Percentiles rank a stretch among this genome's conserved stretches.
Evolutionary conservation across 1,140 invertebrate species (phyloP).

Genomic region (Phocides pigmalion): DNA sequence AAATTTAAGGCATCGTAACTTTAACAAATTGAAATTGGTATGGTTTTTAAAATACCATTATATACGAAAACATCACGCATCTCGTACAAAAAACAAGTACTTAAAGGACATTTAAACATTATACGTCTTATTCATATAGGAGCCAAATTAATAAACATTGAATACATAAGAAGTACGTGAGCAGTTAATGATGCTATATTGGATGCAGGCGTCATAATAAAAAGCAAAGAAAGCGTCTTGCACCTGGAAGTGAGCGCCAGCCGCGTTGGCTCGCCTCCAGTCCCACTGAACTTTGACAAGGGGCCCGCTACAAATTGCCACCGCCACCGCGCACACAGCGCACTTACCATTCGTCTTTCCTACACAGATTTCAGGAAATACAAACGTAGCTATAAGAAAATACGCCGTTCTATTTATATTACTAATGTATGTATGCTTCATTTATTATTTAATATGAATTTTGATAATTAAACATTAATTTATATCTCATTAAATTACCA

Average conservation of each 20-base stretch:
- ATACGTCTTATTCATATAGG: neutral
- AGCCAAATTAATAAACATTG: neutral
- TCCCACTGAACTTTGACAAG: constrained; percentile 80
- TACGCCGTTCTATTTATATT: too few species aligned
- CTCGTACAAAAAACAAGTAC: too few species aligned
- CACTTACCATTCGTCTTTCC: neutral
- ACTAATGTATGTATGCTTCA: too few species aligned
- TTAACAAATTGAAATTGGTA: too few species aligned
- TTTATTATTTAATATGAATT: too few species aligned
- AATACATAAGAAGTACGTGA: constrained; percentile 1
- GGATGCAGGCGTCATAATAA: constrained; percentile 43
- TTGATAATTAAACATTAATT: too few species aligned
- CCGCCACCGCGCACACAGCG: constrained; percentile 32
- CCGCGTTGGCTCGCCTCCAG: constrained; percentile 71
- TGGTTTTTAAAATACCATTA: too few species aligned
- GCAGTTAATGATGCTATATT: constrained; percentile 47
- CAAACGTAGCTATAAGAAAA: too few species aligned
- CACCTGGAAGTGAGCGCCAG: constrained; percentile 71
- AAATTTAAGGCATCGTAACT: too few species aligned
- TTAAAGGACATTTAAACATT: too few species aligned
- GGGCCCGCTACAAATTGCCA: constrained; percentile 55
- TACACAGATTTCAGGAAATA: constrained; percentile 18
- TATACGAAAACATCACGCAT: too few species aligned
- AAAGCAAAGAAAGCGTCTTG: constrained; percentile 50
- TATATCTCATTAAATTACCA: too few species aligned